These are phyloP conservation scores for Phoeniculus purpureus DNA, from an alignment of 2,797 vertebrate genomes.

Conservation along the genomic window DNA sequence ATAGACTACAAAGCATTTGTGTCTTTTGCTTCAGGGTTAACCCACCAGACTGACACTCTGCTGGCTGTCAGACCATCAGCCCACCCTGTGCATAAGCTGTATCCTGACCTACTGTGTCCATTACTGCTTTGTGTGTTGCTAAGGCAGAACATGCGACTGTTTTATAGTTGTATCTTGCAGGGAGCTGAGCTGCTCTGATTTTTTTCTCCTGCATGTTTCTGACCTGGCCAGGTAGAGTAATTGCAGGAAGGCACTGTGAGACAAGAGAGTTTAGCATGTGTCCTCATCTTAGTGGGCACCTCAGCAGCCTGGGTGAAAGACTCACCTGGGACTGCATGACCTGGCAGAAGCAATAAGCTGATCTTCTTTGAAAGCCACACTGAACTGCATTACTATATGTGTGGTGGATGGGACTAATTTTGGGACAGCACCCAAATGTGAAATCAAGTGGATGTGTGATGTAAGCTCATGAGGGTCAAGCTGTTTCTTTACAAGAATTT, in stretches of 20 bases:
- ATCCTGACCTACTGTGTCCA: neutral
- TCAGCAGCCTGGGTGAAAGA: neutral
- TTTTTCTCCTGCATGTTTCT: neutral
- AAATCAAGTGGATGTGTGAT: slow-evolving; percentile 34
- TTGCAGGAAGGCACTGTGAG: neutral
- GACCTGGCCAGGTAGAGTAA: neutral
- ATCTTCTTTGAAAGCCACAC: neutral
- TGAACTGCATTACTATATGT: neutral
- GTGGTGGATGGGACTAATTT: slow-evolving; percentile 11
- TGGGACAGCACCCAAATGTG: slow-evolving; percentile 2
- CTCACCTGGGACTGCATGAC: neutral
- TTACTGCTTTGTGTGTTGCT: neutral
- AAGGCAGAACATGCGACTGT: neutral
- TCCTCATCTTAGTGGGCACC: neutral
- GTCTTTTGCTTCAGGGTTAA: slow-evolving; percentile 38
- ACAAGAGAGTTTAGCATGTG: neutral
- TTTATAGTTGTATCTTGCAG: neutral
- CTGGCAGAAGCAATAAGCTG: neutral
- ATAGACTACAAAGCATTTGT: slow-evolving; percentile 42
- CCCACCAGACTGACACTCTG: neutral
- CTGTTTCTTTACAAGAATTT: slow-evolving; percentile 22
- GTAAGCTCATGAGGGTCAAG: neutral
- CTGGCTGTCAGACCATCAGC: neutral
- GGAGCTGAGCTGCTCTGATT: neutral
- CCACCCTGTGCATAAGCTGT: neutral